Base-by-base conservation (phyloP, 1,140 invertebrate species). In the Himalopsyche phryganea region DNA sequence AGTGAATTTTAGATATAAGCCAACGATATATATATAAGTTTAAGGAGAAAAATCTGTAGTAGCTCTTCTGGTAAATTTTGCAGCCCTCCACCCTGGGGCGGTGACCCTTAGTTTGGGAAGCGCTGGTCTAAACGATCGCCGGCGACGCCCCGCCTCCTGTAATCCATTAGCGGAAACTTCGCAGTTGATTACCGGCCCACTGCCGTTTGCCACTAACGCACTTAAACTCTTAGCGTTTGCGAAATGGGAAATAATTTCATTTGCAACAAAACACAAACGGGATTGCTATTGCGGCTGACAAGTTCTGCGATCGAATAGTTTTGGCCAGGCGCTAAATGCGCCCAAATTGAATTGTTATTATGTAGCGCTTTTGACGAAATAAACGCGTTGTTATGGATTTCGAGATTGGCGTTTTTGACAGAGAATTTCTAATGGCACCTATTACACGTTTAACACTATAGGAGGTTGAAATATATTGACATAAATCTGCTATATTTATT, bases 161-260 rank as follows among this genome's bases (percentile, higher is more conserved):
- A 61, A 61, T 61, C 54, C 60, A 61, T 61, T 61, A 61, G 50
- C 32, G 60, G 54, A 61, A 61, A 61, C 60, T 61, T 61, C 60
- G 17, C 32, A 61, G 60, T 61, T 61, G 53, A 61, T 61, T 61
- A 61, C 60, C 17, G 53, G 17, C 28, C 38, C 20, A 35, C 44
- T 50, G 50, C 48, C 55, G 50, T 28, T 28, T 28, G 59, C 44
- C 41, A 33, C 36, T 61, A 61, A 61, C 60, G 57, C 60, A 61
- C 60, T 61, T 61, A 61, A 58, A 61, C 60, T 61, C 54, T 61
- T 52, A 52, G 60, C 55, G 40, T 50, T 50, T 17, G 55, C 54
- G 60, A 61, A 53, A 61, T 53, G 60, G 60, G 57, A 61, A 61
- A 61, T 61, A 61, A 61, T 61, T 61, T 58, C 50, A 61, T 61